A percentile compares a stretch with the other conserved stretches of the same genome.
Evolutionary conservation across 2,888 invertebrate species (phyloP).

Genomic region (Epirrhoe alternata): DNA sequence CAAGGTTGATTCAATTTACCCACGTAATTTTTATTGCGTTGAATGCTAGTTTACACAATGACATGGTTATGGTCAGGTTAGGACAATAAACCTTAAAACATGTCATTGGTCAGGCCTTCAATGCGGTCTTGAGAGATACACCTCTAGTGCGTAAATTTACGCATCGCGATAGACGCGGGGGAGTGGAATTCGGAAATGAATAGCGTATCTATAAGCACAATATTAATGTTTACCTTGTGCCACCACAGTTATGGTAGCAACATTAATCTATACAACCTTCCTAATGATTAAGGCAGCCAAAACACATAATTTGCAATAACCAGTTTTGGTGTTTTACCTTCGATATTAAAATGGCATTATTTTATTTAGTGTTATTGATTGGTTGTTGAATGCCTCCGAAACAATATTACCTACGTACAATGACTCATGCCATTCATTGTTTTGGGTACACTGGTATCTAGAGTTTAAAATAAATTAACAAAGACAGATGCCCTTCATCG

Average conservation of each 20-base stretch:
- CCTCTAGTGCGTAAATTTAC: neutral
- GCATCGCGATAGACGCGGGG: neutral
- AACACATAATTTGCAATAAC: slow-evolving; percentile 29
- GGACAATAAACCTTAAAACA: slow-evolving; percentile 1
- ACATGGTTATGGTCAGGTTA: neutral
- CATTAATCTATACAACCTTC: slow-evolving; percentile 43
- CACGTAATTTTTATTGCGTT: neutral
- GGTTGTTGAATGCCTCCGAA: neutral
- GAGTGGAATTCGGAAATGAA: slow-evolving; percentile 1
- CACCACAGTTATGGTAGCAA: slow-evolving; percentile 33
- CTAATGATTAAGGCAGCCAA: slow-evolving; percentile 27
- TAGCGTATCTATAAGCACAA: slow-evolving; percentile 15
- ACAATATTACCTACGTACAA: slow-evolving; percentile 8
- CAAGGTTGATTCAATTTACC: neutral
- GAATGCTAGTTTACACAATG: neutral
- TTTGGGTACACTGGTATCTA: neutral
- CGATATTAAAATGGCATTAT: slow-evolving; percentile 6
- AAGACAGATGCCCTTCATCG: no score
- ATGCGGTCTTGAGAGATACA: neutral
- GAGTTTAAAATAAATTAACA: no score
- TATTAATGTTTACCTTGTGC: slow-evolving; percentile 14
- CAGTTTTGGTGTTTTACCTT: slow-evolving; percentile 23
- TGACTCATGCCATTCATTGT: slow-evolving; percentile 20
- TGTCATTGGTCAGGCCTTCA: slow-evolving; percentile 6
- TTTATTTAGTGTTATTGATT: slow-evolving; percentile 20